Percentiles rank a stretch among this genome's conserved stretches.
These are phyloP conservation scores for Zoanthus sociatus DNA, from an alignment of 92 coral and sea anemone genomes.

Conservation along the genomic window DNA sequence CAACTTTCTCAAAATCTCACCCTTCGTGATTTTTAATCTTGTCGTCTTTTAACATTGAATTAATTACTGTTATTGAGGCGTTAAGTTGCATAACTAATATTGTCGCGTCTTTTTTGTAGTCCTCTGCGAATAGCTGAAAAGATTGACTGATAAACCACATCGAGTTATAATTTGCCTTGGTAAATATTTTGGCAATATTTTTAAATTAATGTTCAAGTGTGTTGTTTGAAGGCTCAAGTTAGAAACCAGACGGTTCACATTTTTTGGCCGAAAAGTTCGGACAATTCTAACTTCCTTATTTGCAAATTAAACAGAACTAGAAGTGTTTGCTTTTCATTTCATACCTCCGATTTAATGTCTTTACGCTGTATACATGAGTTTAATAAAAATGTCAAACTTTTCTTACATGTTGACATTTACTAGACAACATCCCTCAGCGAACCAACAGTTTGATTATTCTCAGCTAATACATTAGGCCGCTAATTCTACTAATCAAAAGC, in stretches of 20 bases:
- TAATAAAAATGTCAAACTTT: slow-evolving; percentile 34
- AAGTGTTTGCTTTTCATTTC: neutral
- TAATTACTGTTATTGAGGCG: neutral
- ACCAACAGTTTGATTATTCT: neutral
- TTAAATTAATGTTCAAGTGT: neutral
- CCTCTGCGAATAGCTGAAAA: neutral
- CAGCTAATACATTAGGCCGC: slow-evolving; percentile 22
- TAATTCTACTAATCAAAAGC: neutral
- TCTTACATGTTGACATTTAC: slow-evolving; percentile 1
- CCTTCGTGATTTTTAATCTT: neutral
- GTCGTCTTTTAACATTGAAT: neutral
- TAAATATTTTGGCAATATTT: neutral
- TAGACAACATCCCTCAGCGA: neutral
- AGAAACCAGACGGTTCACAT: neutral
- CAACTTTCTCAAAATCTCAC: neutral
- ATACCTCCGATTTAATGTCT: neutral
- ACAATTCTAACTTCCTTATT: neutral
- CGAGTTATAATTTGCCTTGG: neutral
- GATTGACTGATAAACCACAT: neutral
- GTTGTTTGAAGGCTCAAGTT: neutral
- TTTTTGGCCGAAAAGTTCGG: neutral
- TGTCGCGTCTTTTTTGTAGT: neutral
- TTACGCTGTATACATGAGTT: neutral
- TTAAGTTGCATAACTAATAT: neutral
- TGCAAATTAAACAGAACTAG: neutral